phyloP scores from a whole-genome alignment of 2,113 vertebrate genomes.

The Lanius ludovicianus region DNA sequence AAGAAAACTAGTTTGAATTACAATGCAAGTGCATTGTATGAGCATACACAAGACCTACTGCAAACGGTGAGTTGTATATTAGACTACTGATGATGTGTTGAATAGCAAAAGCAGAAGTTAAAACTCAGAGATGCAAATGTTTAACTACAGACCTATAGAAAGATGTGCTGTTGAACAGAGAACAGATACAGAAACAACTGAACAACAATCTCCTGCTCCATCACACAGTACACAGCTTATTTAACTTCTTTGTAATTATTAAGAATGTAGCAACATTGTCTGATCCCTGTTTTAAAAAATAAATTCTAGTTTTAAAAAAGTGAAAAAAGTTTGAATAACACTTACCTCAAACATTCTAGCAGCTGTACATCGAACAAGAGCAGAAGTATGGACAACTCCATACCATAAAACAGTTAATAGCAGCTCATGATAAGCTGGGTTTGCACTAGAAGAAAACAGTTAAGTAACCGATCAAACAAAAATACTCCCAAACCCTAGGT shows the following conservation, averaged over 20 bases:
- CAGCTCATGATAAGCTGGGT: slow-evolving; percentile 95
- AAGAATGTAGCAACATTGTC: neutral
- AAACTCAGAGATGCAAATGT: neutral
- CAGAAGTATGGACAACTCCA: slow-evolving; percentile 97
- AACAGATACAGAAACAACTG: neutral
- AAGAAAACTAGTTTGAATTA: neutral
- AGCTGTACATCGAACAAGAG: slow-evolving; percentile 94
- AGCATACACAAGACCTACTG: neutral
- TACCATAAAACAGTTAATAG: slow-evolving; percentile 97
- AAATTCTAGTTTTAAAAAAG: neutral
- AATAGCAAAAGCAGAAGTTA: neutral
- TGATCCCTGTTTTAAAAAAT: neutral
- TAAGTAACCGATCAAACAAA: neutral
- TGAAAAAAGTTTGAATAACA: neutral
- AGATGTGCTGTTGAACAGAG: neutral
- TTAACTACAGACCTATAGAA: neutral
- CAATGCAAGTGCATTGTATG: neutral
- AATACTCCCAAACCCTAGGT: neutral
- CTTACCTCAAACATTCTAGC: slow-evolving; percentile 99
- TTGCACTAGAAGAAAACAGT: slow-evolving; percentile 81
- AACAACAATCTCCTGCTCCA: slow-evolving; percentile 69
- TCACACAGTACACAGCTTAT: slow-evolving; percentile 74
- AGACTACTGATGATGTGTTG: neutral
- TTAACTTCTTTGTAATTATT: neutral
- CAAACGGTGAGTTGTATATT: neutral